A percentile compares a stretch with the other conserved stretches of the same genome.
Conservation (phyloP, 2,797 vertebrate species). For the Psittacula echo region DNA sequence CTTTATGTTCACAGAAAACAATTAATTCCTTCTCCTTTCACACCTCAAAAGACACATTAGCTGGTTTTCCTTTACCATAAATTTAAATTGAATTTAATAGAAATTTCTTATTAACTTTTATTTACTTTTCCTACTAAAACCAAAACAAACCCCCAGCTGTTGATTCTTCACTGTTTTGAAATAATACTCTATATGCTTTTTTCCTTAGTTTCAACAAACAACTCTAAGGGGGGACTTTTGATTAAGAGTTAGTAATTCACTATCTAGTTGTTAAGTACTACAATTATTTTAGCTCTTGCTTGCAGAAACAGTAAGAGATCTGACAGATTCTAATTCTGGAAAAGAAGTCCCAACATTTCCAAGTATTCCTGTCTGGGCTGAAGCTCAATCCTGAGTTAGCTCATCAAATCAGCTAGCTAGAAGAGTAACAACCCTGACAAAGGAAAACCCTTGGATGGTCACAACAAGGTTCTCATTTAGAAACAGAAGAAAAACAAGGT, state of each 20-base stretch:
- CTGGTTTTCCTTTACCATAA: neutral
- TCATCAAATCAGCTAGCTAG: neutral
- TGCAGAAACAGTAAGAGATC: neutral
- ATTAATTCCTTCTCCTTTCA: conserved; percentile 16
- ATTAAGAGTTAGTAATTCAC: neutral
- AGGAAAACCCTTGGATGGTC: neutral
- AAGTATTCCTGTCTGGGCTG: neutral
- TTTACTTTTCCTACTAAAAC: conserved; percentile 14
- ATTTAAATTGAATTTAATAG: neutral
- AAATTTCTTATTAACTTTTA: neutral
- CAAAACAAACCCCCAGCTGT: neutral
- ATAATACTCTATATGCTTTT: neutral
- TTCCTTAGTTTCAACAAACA: neutral
- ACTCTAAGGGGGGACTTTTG: neutral
- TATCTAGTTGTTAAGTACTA: neutral
- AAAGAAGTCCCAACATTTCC: neutral
- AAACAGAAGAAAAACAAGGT: neutral
- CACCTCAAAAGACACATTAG: neutral
- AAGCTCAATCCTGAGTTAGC: neutral
- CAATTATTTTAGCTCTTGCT: neutral
- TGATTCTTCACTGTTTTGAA: neutral
- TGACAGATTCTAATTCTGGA: neutral
- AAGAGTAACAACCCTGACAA: neutral
- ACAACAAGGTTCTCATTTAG: neutral
- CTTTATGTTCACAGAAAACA: neutral